A percentile compares a stretch with the other conserved stretches of the same genome.
These are phyloP conservation scores for Apostichopus californicus DNA, from an alignment of 35 echinoderm and acorn worm species.

Conservation along the genomic window DNA sequence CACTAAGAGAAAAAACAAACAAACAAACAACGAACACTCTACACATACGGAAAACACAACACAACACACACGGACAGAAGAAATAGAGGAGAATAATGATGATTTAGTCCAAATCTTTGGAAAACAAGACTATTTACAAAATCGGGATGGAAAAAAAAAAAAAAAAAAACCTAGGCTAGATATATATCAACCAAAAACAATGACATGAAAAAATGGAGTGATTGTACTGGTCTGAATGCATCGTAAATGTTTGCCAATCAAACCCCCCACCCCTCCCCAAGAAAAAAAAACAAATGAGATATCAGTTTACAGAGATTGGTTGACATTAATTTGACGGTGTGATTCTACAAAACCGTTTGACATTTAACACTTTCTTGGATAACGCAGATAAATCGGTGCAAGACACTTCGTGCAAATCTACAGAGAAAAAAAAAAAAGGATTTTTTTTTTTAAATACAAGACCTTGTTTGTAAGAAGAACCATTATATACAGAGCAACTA, in stretches of 20 bases:
- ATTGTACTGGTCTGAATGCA: no score
- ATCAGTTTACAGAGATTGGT: neutral
- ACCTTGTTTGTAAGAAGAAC: neutral
- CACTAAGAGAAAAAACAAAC: neutral
- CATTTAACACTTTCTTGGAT: neutral
- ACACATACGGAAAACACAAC: neutral
- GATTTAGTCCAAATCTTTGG: conserved; percentile 14
- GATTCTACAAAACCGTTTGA: neutral
- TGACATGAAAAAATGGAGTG: no score
- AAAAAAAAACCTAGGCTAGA: neutral
- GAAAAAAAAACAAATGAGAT: neutral
- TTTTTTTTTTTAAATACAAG: neutral
- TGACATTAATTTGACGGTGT: neutral
- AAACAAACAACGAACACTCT: neutral
- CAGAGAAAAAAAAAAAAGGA: neutral
- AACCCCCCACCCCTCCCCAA: neutral
- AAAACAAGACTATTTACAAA: neutral
- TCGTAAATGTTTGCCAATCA: no score
- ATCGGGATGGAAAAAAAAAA: neutral
- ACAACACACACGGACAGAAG: neutral
- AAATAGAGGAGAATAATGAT: neutral
- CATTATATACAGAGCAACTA: conserved; percentile 8
- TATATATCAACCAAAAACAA: neutral
- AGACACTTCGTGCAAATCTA: neutral
- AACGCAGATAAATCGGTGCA: neutral